Base-by-base conservation (phyloP, 2,797 vertebrate genomes). In the Diglossa cyanea region DNA sequence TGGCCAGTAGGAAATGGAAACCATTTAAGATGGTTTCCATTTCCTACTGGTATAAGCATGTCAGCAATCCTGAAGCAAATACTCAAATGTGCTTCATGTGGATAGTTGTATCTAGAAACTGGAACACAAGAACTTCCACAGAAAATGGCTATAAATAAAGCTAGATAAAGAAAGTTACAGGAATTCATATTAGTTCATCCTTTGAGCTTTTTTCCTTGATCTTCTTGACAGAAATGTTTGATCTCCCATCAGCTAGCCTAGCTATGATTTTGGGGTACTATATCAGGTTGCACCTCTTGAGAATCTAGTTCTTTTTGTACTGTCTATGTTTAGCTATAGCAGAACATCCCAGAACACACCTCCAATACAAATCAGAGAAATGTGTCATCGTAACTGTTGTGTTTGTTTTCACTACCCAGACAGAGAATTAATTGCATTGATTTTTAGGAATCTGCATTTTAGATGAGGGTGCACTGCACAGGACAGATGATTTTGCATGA, bases 361-460 rank as follows among this genome's bases (percentile, higher is more conserved):
- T 31, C 40, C 39, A 53, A 17, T 37, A 48, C 39, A 71, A 18
- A 65, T 61, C 51, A 63, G 75, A 68, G n/a, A 31, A 72, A 63
- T 23, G 15, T 79, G 51, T 74, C 47, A 26, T 35, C 10, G 1
- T 45, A 90, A 89, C 13, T 16, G 4, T 16, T 80, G 40, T 58
- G 25, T 68, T 90, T 77, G 37, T 80, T 91, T 91, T 93, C 62
- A 78, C 78, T 58, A 74, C 23, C 20, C 35, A 82, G 28, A n/a
- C 21, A 77, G 62, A 85, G 71, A 93, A 85, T 79, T 74, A 89
- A 87, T 80, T 23, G 35, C 63, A 83, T 57, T 92, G 91, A 92
- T 89, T 94, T 94, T 87, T 65, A 86, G 65, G 54, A 76, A 91
- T 92, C 74, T 84, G 31, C 63, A 82, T 93, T 96, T 94, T 42